Percentiles rank a stretch among this genome's conserved stretches.
These are phyloP conservation scores for Melinopterus prodromus DNA, from an alignment of 2,888 invertebrate genomes.

Conservation along the genomic window DNA sequence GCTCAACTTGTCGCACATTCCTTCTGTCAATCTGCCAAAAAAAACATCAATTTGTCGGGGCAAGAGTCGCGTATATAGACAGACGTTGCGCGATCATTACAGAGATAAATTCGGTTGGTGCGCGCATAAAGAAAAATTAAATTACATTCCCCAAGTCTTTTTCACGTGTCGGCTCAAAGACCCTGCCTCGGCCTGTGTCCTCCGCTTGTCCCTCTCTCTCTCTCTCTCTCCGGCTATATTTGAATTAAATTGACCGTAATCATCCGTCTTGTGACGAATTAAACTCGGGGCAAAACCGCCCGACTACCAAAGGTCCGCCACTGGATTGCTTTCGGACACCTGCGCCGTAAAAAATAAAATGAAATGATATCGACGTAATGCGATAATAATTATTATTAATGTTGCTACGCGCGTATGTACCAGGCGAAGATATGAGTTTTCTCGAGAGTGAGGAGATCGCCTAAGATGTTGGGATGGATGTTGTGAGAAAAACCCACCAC, in stretches of 20 bases:
- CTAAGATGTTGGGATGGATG: background rate
- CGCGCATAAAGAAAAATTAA: conserved; percentile 4
- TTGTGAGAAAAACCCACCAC: background rate
- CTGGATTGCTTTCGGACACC: conserved; percentile 38
- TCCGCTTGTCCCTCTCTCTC: background rate
- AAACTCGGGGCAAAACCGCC: conserved; percentile 5
- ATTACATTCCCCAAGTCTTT: background rate
- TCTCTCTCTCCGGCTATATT: background rate
- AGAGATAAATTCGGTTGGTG: conserved; percentile 4
- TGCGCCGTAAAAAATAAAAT: conserved; percentile 40
- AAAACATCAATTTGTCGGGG: background rate
- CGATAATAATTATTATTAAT: conserved; percentile 45
- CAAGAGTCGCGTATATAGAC: background rate
- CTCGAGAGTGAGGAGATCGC: no score
- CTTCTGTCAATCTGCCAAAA: background rate
- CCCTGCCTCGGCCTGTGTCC: background rate
- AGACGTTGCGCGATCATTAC: background rate
- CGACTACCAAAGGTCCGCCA: background rate
- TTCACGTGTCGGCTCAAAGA: background rate
- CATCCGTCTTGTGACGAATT: conserved; percentile 35
- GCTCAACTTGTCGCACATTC: background rate
- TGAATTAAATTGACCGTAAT: conserved; percentile 23
- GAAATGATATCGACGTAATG: conserved; percentile 43
- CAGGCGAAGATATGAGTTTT: no score
- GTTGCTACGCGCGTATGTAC: conserved; percentile 13